These are phyloP conservation scores for Zonitis immaculata DNA, from an alignment of 2,888 invertebrate genomes.

Conservation along the genomic window DNA sequence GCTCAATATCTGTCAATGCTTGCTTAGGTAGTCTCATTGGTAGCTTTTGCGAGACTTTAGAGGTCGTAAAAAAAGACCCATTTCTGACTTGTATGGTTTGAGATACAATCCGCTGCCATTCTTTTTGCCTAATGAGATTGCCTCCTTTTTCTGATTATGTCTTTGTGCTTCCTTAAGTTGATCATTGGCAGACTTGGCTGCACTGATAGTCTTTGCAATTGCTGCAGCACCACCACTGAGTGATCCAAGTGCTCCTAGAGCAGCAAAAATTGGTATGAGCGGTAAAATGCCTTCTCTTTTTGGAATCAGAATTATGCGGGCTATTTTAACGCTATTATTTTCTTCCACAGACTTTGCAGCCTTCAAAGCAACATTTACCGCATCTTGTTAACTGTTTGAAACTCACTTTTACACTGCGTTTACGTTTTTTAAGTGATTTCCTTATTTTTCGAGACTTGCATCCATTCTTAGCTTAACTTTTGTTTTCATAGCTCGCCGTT, in stretches of 20 bases:
- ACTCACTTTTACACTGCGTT: not conserved
- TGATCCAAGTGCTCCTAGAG: slow-evolving; percentile 37
- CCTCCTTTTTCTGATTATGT: slow-evolving; percentile 42
- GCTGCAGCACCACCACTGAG: slow-evolving; percentile 40
- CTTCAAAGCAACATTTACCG: slow-evolving; percentile 22
- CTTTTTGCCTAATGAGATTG: slow-evolving; percentile 34
- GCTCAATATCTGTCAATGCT: slow-evolving; percentile 34
- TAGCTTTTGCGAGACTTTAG: slow-evolving; percentile 24
- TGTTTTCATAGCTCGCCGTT: too few relatives aligned
- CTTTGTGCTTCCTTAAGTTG: slow-evolving; percentile 35
- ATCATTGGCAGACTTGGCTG: slow-evolving; percentile 35
- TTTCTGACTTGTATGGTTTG: slow-evolving; percentile 29
- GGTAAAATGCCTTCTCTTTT: slow-evolving; percentile 38
- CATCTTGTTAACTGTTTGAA: slow-evolving; percentile 6
- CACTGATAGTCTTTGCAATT: slow-evolving; percentile 39
- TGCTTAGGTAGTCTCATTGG: slow-evolving; percentile 27
- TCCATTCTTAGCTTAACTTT: too few relatives aligned
- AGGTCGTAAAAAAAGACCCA: slow-evolving; percentile 14
- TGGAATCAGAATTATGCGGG: slow-evolving; percentile 34
- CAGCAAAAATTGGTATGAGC: slow-evolving; percentile 39
- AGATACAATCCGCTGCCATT: slow-evolving; percentile 28
- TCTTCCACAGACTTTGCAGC: slow-evolving; percentile 11
- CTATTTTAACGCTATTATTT: slow-evolving; percentile 9
- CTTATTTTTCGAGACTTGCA: too few relatives aligned
- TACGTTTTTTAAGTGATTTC: too few relatives aligned